Base-by-base conservation (phyloP, 2,113 vertebrate species). In the Bostrychus sinensis region DNA sequence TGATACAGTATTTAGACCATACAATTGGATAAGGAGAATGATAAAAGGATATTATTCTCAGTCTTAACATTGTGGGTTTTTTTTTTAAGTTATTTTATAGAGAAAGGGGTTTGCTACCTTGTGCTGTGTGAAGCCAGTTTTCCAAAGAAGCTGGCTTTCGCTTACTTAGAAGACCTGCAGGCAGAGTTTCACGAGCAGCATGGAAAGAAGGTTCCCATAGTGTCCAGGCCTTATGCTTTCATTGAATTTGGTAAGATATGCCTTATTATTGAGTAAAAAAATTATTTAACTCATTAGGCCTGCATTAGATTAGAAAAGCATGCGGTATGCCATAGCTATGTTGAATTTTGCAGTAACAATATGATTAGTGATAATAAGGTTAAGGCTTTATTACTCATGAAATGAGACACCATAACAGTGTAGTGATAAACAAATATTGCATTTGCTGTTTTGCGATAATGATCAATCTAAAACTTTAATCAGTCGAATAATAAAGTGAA, bases 101-200 rank as follows among this genome's bases (percentile, higher is more conserved):
- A 99, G 86, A 94, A 95, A 62, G 97, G 97, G 1, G 96, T 99
- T 37, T 96, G 94, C 77, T 99, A 98, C 65, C 91, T 99, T 62
- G 96, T 99, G 64, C 90, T 99, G 36, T 98, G 96, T 82, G 97
- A 99, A 90, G 95, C 94, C 59, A 91, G 91, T 11, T 99, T 97
- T 82, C 92, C 97, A 43, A 99, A 99, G 86, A 99, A 99, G 77
- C 83, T 98, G 75, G 96, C 97, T 43, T 99, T 99, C 75, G 96
- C 96, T 0, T 99, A 96, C 71, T 89, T 99, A 22, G 97, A 99
- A 77, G 96, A 99, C 77, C 91, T 99, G 69, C 94, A 98, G 80
- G 94, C 95, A 1, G 97, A 99, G 79, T 99, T 99, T 72, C 95
- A 99, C 54, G 97, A 99, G 70, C 97, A 98, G 56, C 95, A 99